phyloP scores from a whole-genome alignment of 1,140 invertebrate genomes.

The Drosophila lacertosa region DNA sequence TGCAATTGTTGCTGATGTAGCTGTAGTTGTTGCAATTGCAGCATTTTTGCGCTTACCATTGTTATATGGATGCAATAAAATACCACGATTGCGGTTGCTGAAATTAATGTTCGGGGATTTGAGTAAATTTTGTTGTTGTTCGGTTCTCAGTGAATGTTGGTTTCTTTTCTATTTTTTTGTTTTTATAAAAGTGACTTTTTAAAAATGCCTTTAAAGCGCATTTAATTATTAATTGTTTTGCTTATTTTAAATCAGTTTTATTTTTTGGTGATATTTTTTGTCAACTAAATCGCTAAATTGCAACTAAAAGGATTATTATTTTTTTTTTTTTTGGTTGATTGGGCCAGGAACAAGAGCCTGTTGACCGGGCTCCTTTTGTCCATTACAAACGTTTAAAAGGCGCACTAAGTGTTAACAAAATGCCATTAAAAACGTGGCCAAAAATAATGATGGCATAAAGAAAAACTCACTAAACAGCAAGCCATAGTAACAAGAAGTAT shows the following conservation, averaged over 20 bases:
- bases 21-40: slow-evolving; percentile 69
- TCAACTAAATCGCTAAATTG: slow-evolving; percentile 62
- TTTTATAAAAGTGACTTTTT: slow-evolving; percentile 14
- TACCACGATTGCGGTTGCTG: slow-evolving; percentile 85
- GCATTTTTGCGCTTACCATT: slow-evolving; percentile 85
- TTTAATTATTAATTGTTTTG: slow-evolving; percentile 33
- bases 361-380: slow-evolving; percentile 74
- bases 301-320: no score
- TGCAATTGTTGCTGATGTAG: slow-evolving; percentile 57
- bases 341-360: slow-evolving; percentile 40
- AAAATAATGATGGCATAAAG: slow-evolving; percentile 37
- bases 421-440: slow-evolving; percentile 56
- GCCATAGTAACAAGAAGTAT: slow-evolving; percentile 67
- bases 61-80: slow-evolving; percentile 86
- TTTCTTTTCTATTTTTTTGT: slow-evolving; percentile 36
- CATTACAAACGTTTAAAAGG: slow-evolving; percentile 77
- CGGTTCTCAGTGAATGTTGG: slow-evolving; percentile 39
- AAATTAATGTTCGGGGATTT: slow-evolving; percentile 81
- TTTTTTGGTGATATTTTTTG: slow-evolving; percentile 45
- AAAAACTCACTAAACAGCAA: slow-evolving; percentile 76
- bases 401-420: slow-evolving; percentile 68
- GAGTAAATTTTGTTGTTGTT: slow-evolving; percentile 65
- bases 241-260: slow-evolving; percentile 6
- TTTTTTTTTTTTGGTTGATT: no score
- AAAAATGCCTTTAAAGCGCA: slow-evolving; percentile 31